These are phyloP conservation scores for Drosophila novamexicana DNA, from an alignment of 1,140 invertebrate genomes.

Conservation along the genomic window DNA sequence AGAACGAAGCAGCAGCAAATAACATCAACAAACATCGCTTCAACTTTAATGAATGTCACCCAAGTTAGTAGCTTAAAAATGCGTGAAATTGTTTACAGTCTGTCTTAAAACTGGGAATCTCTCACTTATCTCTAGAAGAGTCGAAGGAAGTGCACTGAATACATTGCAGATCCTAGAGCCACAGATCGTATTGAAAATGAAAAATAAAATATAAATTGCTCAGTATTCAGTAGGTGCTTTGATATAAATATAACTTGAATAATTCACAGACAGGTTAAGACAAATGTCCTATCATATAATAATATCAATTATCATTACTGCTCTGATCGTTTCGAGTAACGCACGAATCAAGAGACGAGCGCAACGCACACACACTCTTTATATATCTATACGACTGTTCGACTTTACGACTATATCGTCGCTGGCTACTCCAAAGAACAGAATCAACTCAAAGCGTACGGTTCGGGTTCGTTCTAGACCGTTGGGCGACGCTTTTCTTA, in stretches of 20 bases:
- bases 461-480: slow-evolving; percentile 83
- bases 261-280: slow-evolving; percentile 8
- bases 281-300: neutral
- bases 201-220: neutral
- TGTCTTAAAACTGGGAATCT: neutral
- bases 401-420: slow-evolving; percentile 44
- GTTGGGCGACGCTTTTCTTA: slow-evolving; percentile 85
- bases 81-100: slow-evolving; percentile 10
- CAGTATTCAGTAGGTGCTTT: neutral
- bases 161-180: neutral
- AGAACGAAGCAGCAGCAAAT: slow-evolving; percentile 8
- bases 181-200: slow-evolving; percentile 7
- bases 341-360: slow-evolving; percentile 70
- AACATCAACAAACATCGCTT: slow-evolving; percentile 43
- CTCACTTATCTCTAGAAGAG: neutral
- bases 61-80: slow-evolving; percentile 39
- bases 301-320: slow-evolving; percentile 25
- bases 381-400: slow-evolving; percentile 20
- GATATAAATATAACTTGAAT: neutral
- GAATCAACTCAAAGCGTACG: slow-evolving; percentile 78
- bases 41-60: slow-evolving; percentile 60
- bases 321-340: slow-evolving; percentile 47
- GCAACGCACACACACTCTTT: slow-evolving; percentile 66
- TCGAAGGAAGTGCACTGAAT: neutral
- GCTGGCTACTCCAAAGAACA: slow-evolving; percentile 46